Evolutionary conservation across 2,797 vertebrate species (phyloP), one percentile per base, ranked within the genome.

Genomic region (Dendrocincla fuliginosa): DNA sequence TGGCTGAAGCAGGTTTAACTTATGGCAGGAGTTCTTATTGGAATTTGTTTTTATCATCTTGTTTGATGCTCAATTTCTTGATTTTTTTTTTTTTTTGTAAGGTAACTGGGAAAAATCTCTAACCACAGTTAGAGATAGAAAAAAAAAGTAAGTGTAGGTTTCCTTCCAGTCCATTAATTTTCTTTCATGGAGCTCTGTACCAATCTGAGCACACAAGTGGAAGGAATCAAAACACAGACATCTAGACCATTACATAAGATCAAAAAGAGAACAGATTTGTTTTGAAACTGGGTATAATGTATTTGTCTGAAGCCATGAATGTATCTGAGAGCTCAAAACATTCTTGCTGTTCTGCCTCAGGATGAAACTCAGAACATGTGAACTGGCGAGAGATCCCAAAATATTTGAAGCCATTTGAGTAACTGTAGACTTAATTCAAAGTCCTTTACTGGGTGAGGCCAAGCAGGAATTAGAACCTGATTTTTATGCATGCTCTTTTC

Each of bases 151-250:
- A 65, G 16, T 35, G 46, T 7, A 81, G 32, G 20, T 84, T 81
- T 94, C 35, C 90, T 76, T 94, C 50, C 94, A 91, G 86, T 77
- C 83, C 90, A 55, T 96, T 82, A 90, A 87, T 82, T 89, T 89
- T 42, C 77, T 74, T 80, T 68, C 59, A 30, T 13, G 67, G 91
- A 81, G 84, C 88, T 73, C 83, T 88, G 53, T 69, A 83, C 41
- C 91, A 86, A 50, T 65, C 47, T 61, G 69, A 93, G 77, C 59
- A 37, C 86, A 92, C 86, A 28, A 56, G 4, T 77, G 92, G 70
- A 78, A 92, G 84, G 71, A 87, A 90, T 60, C 63, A 57, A 46
- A 92, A 50, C 80, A 15, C 77, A 87, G 70, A 27, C 88, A 89
- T 46, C 44, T 76, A 89, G 89, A 78, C 60, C 25, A 16, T 28